Evolutionary conservation across 2,797 vertebrate genomes (phyloP).

Genomic region (Chaunax sp.): DNA sequence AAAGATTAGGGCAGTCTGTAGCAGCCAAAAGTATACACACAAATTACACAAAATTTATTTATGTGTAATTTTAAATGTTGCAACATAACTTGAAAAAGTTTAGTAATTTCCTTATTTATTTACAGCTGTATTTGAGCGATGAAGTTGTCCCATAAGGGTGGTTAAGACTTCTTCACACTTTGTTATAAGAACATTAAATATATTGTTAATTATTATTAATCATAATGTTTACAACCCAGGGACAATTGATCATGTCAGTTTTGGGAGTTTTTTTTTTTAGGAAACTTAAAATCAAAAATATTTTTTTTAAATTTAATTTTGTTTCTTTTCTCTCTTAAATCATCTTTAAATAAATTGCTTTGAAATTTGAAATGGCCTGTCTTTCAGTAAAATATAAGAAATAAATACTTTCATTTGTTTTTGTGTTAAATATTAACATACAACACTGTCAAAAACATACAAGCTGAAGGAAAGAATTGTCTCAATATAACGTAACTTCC

Average conservation of each 20-base stretch:
- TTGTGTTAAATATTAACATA: not conserved
- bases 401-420: not conserved
- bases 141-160: too few relatives aligned
- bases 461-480: not conserved
- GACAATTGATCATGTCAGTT: not conserved
- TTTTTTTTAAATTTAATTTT: not conserved
- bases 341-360: not conserved
- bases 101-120: too few relatives aligned
- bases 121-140: too few relatives aligned
- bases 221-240: not conserved
- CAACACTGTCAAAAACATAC: not conserved
- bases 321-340: not conserved
- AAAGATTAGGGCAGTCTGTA: too few relatives aligned
- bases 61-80: too few relatives aligned
- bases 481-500: conserved; percentile 4
- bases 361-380: not conserved
- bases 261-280: not conserved
- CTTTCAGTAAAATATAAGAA: not conserved
- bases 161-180: too few relatives aligned
- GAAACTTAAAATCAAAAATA: not conserved
- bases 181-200: too few relatives aligned
- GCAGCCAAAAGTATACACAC: too few relatives aligned
- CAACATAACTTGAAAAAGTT: too few relatives aligned
- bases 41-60: too few relatives aligned
- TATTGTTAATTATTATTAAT: too few relatives aligned